phyloP scores from a whole-genome alignment of 2,888 invertebrate species.

The Hypomecis punctinalis region DNA sequence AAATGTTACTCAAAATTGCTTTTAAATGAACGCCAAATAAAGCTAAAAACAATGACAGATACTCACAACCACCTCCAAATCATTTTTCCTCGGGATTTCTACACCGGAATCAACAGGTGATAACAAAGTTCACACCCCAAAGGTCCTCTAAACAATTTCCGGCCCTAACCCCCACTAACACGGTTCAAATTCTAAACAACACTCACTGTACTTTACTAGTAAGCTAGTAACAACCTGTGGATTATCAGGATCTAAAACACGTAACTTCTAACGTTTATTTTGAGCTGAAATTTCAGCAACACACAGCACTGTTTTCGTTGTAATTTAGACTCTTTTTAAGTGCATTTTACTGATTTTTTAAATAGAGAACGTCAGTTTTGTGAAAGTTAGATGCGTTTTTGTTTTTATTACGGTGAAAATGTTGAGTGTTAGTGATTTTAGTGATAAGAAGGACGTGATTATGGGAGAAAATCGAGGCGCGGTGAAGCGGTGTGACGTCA shows the following conservation, averaged over 20 bases:
- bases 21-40: background rate
- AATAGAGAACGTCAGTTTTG: background rate
- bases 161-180: constrained; percentile 64
- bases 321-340: background rate
- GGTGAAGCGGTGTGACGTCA: constrained; percentile 73
- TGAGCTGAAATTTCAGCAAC: constrained; percentile 11
- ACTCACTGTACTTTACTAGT: constrained; percentile 50
- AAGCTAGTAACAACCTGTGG: constrained; percentile 72
- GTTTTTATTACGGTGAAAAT: background rate
- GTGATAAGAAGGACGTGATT: constrained; percentile 37
- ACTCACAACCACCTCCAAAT: constrained; percentile 78
- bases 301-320: constrained; percentile 18
- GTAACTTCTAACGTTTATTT: constrained; percentile 9
- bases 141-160: constrained; percentile 60
- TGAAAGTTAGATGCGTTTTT: background rate
- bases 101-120: constrained; percentile 79
- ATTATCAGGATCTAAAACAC: constrained; percentile 46
- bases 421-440: background rate
- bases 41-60: constrained; percentile 28
- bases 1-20: background rate
- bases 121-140: constrained; percentile 71
- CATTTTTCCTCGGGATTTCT: constrained; percentile 71
- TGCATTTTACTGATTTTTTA: background rate
- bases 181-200: constrained; percentile 66
- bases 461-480: constrained; percentile 59